Percentiles rank a stretch among this genome's conserved stretches.
Evolutionary conservation across 2,797 vertebrate species (phyloP).

Genomic region (Danio jaintianensis): DNA sequence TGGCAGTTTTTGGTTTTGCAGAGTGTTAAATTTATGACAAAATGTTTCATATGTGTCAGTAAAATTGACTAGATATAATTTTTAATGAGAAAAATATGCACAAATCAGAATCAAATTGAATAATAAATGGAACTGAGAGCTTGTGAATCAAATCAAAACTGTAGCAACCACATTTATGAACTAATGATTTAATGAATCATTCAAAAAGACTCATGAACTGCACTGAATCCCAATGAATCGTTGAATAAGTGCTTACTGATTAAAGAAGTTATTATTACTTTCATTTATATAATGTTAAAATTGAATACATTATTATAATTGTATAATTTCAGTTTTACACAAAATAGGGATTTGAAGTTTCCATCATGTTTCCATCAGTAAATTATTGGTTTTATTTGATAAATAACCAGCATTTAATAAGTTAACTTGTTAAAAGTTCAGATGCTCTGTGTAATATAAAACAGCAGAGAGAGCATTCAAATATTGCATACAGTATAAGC

Average conservation of each 20-base stretch:
- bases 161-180: background rate
- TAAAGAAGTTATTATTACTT: background rate
- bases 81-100: background rate
- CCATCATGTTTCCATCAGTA: no score
- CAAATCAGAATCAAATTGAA: background rate
- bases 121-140: background rate
- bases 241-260: background rate
- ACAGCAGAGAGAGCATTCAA: no score
- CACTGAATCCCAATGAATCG: background rate
- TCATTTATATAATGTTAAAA: background rate
- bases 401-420: no score
- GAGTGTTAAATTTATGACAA: background rate
- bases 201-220: background rate
- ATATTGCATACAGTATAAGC: no score
- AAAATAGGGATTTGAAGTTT: no score
- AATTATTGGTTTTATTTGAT: no score
- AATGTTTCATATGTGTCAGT: background rate
- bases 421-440: no score
- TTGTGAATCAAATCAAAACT: constrained; percentile 13
- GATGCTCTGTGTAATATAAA: no score
- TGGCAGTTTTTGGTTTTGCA: background rate
- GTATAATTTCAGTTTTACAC: no score
- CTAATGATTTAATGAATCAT: background rate
- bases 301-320: no score
- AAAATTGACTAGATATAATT: background rate